Percentiles rank a stretch among this genome's conserved stretches.
phyloP scores from a whole-genome alignment of 64 coral and sea anemone genomes.

The Porites australiensis region DNA sequence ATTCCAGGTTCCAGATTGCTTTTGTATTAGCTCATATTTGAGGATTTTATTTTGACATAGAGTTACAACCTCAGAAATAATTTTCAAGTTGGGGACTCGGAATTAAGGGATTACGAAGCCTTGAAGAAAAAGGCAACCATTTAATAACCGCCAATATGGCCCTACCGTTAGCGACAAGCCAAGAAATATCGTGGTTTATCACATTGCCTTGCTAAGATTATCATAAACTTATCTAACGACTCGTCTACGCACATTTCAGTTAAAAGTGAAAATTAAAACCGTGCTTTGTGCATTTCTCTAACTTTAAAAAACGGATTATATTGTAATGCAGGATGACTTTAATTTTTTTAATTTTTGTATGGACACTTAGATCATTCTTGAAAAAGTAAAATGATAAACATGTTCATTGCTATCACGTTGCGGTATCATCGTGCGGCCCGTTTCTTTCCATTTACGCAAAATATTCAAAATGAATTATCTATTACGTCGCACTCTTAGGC shows the following conservation, averaged over 20 bases:
- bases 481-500: background rate
- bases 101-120: background rate
- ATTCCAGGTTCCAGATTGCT: too few species aligned
- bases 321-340: background rate
- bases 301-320: background rate
- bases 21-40: too few species aligned
- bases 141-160: constrained; percentile 24
- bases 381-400: background rate
- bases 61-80: background rate
- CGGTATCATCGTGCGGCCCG: background rate
- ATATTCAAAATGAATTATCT: constrained; percentile 16
- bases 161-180: constrained; percentile 47
- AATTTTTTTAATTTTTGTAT: too few species aligned
- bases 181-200: constrained; percentile 1
- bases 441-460: background rate
- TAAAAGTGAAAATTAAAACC: background rate
- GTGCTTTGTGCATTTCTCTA: background rate
- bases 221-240: constrained; percentile 13
- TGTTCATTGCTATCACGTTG: background rate
- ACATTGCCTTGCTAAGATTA: background rate
- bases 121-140: background rate
- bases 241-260: background rate
- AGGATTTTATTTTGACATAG: too few species aligned
- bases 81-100: background rate
- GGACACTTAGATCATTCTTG: background rate